Base-by-base conservation (phyloP, 1,140 invertebrate species). In the Drosophila hydei region DNA sequence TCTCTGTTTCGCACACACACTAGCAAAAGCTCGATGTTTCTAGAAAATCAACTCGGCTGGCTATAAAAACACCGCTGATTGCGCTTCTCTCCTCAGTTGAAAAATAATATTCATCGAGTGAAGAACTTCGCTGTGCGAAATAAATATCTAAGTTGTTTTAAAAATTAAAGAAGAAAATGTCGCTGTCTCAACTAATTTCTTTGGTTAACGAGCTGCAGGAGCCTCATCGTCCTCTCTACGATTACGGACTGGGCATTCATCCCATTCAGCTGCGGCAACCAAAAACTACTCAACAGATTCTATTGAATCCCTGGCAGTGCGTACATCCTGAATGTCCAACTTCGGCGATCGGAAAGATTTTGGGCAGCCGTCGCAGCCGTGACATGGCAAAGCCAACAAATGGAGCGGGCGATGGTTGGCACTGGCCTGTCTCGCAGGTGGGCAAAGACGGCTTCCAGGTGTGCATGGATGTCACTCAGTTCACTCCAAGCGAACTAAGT, bases 401-500 rank as follows among this genome's bases (percentile, higher is more conserved):
- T 9, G 52, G 14, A 11, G 7, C 25, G 2, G 45, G 25, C 3
- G 68, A 71, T 21, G 48, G 8, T 6, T 30, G 5, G 25, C 21
- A 16, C 12, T 56, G 42, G 51, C 52, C 68, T 5, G 4, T 65
- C 1, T 27, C 38, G 38, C 54, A 56, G 14, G 38, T 56, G 21
- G 54, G 54, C 54, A 56, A 56, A 6, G 54, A 56, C 16, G 54
- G 54, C 4, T 56, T 56, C 54, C 92, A 94, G 77, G 93, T 95
- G 60, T 93, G 93, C 72, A 91, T 96, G 78, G 95, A 96, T 72
- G 93, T 96, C 1, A 92, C 94, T 18, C 94, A 95, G 42, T 96
- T 94, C 92, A 93, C 93, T 27, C 95, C 96, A 0, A 94, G 96
- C 59, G 96, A 97, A 88, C 94, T 97, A 21, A 94, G 92, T 9